Evolutionary conservation across 2,888 invertebrate genomes (phyloP), one percentile per base, ranked within the genome.

Genomic region (Cryptophagus acutangulus): DNA sequence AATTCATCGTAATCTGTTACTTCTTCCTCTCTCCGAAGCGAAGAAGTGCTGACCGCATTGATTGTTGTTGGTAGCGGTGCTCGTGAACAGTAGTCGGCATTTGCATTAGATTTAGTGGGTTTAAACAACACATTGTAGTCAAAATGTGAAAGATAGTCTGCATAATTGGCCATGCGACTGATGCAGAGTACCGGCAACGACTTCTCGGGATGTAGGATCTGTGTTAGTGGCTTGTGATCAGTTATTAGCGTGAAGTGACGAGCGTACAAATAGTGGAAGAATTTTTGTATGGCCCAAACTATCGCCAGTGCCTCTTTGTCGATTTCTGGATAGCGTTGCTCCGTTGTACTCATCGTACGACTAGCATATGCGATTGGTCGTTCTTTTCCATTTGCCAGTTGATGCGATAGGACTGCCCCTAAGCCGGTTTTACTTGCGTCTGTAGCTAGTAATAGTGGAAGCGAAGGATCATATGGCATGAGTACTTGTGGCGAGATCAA

Each of bases 301-400:
- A 46, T 43, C 5, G 44, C 42, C 5, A 47, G 36, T 38, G 41
- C 47, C 30, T 49, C 51, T 17, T 51, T 50, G 39, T 50, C 42
- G 6, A 50, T 46, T 26, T 49, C 46, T 6, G 41, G 41, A 25
- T 46, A 46, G n/a, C 13, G 12, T 20, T 33, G 43, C 16, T 41
- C 48, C 6, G 46, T 47, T 12, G 34, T 24, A 2, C 28, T 39
- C 47, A 49, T 39, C 8, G 45, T 45, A 1, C 40, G 41, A 36
- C 42, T 45, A 3, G 49, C 47, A 12, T 42, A 45, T 3, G 42
- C 47, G 24, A 45, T 35, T n/a, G 41, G 48, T 6, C 40, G 40
- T 15, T 36, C 36, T 37, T 10, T 12, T 12, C 35, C 35, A 36
- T 37, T 13, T 4, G n/a, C 18, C 6, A 48, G 38, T 18, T 15